Percentiles rank a stretch among this genome's conserved stretches.
phyloP scores from a whole-genome alignment of 2,888 invertebrate species.

The Hofmannophila pseudospretella region DNA sequence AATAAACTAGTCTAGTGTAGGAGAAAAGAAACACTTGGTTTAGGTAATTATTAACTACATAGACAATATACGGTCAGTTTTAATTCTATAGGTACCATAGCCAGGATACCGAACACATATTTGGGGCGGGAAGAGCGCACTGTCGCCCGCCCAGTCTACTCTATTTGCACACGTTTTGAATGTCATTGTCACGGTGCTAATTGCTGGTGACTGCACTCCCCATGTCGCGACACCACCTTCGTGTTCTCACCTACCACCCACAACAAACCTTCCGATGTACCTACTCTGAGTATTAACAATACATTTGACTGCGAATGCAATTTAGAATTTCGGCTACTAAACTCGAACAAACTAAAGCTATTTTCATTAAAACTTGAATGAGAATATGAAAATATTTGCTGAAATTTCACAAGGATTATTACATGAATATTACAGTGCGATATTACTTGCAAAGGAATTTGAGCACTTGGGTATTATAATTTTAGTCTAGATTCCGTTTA shows the following conservation, averaged over 20 bases:
- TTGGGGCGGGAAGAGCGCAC: constrained; percentile 7
- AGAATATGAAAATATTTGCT: constrained; percentile 26
- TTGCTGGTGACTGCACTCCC: constrained; percentile 42
- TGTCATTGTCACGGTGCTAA: constrained; percentile 71
- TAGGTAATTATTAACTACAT: too few relatives aligned
- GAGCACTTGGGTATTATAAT: constrained; percentile 33
- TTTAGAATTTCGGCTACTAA: neutral
- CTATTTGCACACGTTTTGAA: constrained; percentile 72
- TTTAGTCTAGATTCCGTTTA: constrained; percentile 41
- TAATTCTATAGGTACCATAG: too few relatives aligned
- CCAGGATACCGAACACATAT: too few relatives aligned
- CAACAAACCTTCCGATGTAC: neutral
- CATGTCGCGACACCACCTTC: constrained; percentile 20
- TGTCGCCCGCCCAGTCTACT: constrained; percentile 12
- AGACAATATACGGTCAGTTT: too few relatives aligned
- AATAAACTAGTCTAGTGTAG: too few relatives aligned
- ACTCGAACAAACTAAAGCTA: constrained; percentile 13
- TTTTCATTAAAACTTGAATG: constrained; percentile 36
- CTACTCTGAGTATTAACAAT: constrained; percentile 22
- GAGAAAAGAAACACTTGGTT: too few relatives aligned
- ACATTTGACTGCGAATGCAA: constrained; percentile 14
- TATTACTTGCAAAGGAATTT: constrained; percentile 25
- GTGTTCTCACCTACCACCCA: constrained; percentile 7
- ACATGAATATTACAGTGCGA: constrained; percentile 21
- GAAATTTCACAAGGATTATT: constrained; percentile 18